Base-by-base conservation (phyloP, 2,797 vertebrate genomes). In the Amblyopsis hoosieri region DNA sequence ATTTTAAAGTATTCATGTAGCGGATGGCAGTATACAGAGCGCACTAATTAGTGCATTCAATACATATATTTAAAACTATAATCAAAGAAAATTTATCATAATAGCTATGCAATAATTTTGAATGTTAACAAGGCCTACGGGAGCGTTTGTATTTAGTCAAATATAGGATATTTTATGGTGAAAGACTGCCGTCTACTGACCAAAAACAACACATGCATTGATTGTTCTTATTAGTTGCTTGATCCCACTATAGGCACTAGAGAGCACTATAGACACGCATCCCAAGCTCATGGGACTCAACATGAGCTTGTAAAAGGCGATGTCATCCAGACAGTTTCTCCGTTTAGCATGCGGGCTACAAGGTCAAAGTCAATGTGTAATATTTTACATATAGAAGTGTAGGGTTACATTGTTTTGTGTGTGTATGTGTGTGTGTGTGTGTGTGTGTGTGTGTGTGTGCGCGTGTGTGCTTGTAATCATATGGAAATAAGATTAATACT, bases 181-280 rank as follows among this genome's bases (percentile, higher is more conserved):
- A n/a, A 63, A 29, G 59, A 77, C 70, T 76, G 85, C 85, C 86
- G 87, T 67, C 88, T 90, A 84, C 13, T 80, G 90, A 58, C 57
- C 0, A 0, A 14, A 1, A 11, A 37, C 14, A 59, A 47, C 58
- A 53, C 2, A 3, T 12, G 10, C 4, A 12, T 15, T n/a, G 6
- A 42, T 37, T 47, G 51, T 19, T 10, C 11, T 52, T 14, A 14
- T 42, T 12, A 37, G 66, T 31, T 86, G 85, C 63, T 54, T 9
- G 6, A 64, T 66, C 75, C 4, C 2, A 45, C 14, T 66, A 13
- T 2, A 9, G 56, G 9, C 87, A 81, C 75, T 65, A 81, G 79
- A 45, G 69, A 10, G 83, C 69, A 33, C 11, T 71, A 64, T 19
- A 65, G 75, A 19, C 19, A 23, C 62, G 51, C 50, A 3, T 15